A percentile compares a stretch with the other conserved stretches of the same genome.
Evolutionary conservation across 2,888 invertebrate genomes (phyloP).

Genomic region (Spodoptera exigua): DNA sequence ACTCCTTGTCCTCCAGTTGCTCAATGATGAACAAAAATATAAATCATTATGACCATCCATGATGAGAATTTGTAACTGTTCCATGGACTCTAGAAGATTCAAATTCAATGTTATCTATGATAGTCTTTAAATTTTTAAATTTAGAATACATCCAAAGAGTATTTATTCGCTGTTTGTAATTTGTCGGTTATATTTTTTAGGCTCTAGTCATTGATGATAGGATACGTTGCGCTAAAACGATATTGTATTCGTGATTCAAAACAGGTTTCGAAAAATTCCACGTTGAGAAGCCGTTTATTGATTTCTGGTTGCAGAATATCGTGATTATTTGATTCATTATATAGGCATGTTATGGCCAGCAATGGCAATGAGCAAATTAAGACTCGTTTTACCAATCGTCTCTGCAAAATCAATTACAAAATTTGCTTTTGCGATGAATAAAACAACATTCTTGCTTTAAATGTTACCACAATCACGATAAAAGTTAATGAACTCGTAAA

Average conservation of each 20-base stretch:
- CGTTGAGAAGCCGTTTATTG: constrained; percentile 46
- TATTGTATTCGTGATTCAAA: constrained; percentile 48
- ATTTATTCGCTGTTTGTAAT: constrained; percentile 17
- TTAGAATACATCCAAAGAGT: constrained; percentile 1
- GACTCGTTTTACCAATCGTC: constrained; percentile 15
- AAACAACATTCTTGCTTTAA: background rate
- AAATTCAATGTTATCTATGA: too few species aligned
- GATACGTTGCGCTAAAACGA: constrained; percentile 49
- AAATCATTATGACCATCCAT: too few species aligned
- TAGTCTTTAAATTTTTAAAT: background rate
- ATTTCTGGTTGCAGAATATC: constrained; percentile 48
- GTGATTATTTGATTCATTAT: constrained; percentile 48
- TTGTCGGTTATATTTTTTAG: constrained; percentile 45
- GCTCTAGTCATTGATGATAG: constrained; percentile 38
- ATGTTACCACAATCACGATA: constrained; percentile 2
- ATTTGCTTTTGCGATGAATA: constrained; percentile 15
- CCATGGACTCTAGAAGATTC: background rate
- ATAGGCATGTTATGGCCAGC: constrained; percentile 22
- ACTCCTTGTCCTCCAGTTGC: too few species aligned
- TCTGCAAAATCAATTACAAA: constrained; percentile 22
- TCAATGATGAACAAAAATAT: too few species aligned
- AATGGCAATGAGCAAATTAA: constrained; percentile 19
- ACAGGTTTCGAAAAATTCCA: constrained; percentile 52
- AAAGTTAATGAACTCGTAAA: background rate
- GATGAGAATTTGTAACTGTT: background rate